Evolutionary conservation across 2,888 invertebrate genomes (phyloP), one percentile per base, ranked within the genome.

Genomic region (Noctua comes): DNA sequence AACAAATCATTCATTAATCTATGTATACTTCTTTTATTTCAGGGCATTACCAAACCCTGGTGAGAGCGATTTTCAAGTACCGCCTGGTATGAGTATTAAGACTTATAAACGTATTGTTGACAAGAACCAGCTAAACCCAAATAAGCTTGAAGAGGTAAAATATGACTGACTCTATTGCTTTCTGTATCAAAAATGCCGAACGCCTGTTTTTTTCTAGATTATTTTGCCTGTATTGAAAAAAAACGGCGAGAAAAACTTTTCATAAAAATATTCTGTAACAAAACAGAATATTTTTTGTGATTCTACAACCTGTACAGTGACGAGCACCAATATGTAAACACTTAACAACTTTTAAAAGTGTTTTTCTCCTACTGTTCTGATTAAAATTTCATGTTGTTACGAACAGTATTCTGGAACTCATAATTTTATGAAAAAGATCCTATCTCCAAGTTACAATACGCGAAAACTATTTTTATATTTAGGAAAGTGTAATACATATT

Each of bases 61-160:
- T 7, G 95, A 97, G 76, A 97, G 96, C 86, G 95, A 96, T 70
- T 97, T 97, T 76, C 97, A 97, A 90, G 97, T 98, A 1, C 98
- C 98, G 0, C 97, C 98, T 0, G 98, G 98, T 13, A 97, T 99
- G 97, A 98, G 98, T 90, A 97, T 98, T 88, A 97, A 97, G 91
- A 97, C 98, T 2, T 98, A 98, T 91, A 98, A 98, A 94, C 97
- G 98, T 80, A 97, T 98, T 43, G 97, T 98, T 43, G 97, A 97
- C 8, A 98, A 98, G 91, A 97, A 96, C 91, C 97, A 98, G 73
- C 97, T 98, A 87, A 98, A 97, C 80, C 98, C 98, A 6, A 98
- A 98, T 91, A 98, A 98, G 91, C 96, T 99, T 74, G 99, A 99
- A 96, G 98, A 98, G 97, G 98, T 98, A 94, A 87, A 13, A 16